Conservation (phyloP, 2,888 invertebrate species). For the Andricus quercusramuli region DNA sequence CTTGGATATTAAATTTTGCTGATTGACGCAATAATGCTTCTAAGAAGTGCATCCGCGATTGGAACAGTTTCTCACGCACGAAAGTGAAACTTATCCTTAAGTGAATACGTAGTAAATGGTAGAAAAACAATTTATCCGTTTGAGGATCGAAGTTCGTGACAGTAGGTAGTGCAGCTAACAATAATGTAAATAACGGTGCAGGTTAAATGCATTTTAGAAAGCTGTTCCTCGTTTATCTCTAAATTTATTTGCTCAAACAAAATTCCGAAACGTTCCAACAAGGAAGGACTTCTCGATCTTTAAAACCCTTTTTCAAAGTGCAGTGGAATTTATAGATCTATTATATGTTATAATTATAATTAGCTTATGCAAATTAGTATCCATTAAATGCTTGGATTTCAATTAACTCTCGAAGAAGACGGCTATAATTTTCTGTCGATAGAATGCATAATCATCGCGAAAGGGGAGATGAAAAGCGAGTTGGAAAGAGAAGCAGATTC, state of each 20-base stretch:
- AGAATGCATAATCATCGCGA: neutral
- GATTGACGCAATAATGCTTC: neutral
- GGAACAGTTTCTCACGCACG: conserved; percentile 27
- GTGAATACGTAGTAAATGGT: neutral
- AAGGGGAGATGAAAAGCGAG: neutral
- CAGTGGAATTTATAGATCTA: neutral
- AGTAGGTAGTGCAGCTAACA: conserved; percentile 29
- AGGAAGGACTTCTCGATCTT: neutral
- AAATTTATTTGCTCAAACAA: conserved; percentile 7
- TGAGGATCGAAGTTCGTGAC: conserved; percentile 39
- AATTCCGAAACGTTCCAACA: neutral
- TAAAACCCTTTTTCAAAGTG: neutral
- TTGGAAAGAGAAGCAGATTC: neutral
- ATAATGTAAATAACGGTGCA: conserved; percentile 35
- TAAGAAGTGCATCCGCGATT: neutral
- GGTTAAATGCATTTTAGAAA: conserved; percentile 29
- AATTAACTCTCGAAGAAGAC: neutral
- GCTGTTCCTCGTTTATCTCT: conserved; percentile 13
- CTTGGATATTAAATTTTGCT: neutral
- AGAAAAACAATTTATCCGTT: conserved; percentile 27
- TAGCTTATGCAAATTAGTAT: neutral
- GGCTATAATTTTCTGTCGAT: neutral
- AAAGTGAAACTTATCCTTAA: conserved; percentile 15
- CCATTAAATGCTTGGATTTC: neutral
- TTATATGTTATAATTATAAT: neutral